Evolutionary conservation across 2,113 vertebrate genomes (phyloP).

Genomic region (Struthidea cinerea): DNA sequence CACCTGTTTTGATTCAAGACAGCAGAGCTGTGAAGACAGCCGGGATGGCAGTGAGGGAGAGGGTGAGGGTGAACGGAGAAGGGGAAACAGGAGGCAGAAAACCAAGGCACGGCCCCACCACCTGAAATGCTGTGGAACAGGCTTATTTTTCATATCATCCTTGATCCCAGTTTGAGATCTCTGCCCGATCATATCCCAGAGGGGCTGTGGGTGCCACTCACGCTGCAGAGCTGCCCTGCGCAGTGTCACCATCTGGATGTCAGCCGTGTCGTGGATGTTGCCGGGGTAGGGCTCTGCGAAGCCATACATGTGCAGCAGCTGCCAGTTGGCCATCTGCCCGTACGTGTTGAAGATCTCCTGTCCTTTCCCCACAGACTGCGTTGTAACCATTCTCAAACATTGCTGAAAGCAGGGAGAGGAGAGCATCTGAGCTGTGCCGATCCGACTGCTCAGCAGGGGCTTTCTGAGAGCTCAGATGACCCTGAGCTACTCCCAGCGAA

Average conservation of each 20-base stretch:
- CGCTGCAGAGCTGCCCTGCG: conserved; percentile 76
- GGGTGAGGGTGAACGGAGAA: no score
- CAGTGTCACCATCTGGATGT: conserved; percentile 82
- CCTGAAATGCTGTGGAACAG: background rate
- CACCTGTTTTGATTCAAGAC: conserved; percentile 60
- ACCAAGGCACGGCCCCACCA: background rate
- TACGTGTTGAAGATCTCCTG: conserved; percentile 96
- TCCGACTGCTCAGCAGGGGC: accelerated
- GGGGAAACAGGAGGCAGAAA: background rate
- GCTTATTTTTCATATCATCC: background rate
- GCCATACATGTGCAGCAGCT: conserved; percentile 96
- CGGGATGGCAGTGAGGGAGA: accelerated
- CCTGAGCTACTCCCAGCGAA: background rate
- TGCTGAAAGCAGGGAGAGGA: conserved; percentile 70
- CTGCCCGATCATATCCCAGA: background rate
- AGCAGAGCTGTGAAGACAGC: background rate
- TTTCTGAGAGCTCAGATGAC: background rate
- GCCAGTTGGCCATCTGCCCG: conserved; percentile 94
- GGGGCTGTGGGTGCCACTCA: conserved; percentile 6
- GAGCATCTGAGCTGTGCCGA: background rate
- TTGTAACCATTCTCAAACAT: conserved; percentile 84
- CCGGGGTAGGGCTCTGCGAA: conserved; percentile 81
- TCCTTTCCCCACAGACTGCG: conserved; percentile 72
- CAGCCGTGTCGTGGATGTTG: conserved; percentile 85
- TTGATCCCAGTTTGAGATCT: background rate